Evolutionary conservation across 1,140 invertebrate genomes (phyloP), one percentile per base, ranked within the genome.

Genomic region (Drosophila pandora): DNA sequence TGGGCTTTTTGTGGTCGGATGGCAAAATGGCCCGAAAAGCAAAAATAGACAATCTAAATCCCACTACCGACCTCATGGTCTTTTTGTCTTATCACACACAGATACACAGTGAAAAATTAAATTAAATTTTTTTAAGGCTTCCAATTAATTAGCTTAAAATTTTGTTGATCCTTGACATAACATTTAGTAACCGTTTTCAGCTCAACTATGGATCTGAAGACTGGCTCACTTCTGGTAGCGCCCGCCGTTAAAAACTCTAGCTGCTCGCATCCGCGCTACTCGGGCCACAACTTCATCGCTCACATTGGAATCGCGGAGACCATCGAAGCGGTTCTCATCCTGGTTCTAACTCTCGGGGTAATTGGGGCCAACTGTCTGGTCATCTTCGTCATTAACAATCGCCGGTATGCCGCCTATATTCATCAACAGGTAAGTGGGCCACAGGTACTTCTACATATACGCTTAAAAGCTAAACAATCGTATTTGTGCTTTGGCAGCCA

Each of bases 351-450:
- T 23, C 93, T 95, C 82, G 95, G 95, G 10, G 96, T 96, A 58
- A 94, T 96, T 13, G 94, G 94, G 8, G 95, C 95, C 17, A 97
- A 97, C 91, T 92, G 96, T 10, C 92, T 96, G 48, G 94, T 96
- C n/a, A 96, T 97, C 67, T 95, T 95, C 70, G 96, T 97, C 13
- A 94, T 97, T 76, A 97, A 96, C 91, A 96, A 95, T 90, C 93
- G 95, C 22, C 93, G 95, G 57, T 97, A 96, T 90, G 94, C 95
- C 65, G 96, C 96, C 89, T 96, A 96, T 90, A 96, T 97, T 71
- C 95, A 96, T 90, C 95, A 96, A 79, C 96, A 97, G 95, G 96
- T 97, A 92, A 92, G 75, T 5, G 8, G n/a, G 13, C 10, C 45
- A 12, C 43, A 22, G 25, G 39, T 28, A n/a, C 13, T 8, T 21